These are phyloP conservation scores for Galerucella nymphaeae DNA, from an alignment of 2,888 invertebrate species.

Conservation along the genomic window DNA sequence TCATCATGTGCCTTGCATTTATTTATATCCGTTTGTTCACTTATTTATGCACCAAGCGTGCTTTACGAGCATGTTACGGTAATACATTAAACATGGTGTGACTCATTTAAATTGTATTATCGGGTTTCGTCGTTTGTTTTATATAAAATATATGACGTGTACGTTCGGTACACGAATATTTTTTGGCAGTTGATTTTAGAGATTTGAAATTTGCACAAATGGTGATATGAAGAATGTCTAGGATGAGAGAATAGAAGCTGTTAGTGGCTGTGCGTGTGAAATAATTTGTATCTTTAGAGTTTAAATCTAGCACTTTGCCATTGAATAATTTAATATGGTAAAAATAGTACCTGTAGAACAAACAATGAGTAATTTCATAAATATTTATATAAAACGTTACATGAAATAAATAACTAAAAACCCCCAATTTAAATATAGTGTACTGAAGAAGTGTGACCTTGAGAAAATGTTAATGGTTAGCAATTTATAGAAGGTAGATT, in stretches of 20 bases:
- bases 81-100: constrained; percentile 29
- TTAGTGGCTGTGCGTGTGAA: no score
- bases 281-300: no score
- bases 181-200: neutral
- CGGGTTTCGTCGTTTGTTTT: constrained; percentile 21
- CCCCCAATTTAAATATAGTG: neutral
- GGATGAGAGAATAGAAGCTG: no score
- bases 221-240: no score
- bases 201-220: neutral
- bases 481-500: neutral
- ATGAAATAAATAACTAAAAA: neutral
- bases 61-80: constrained; percentile 31
- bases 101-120: constrained; percentile 28
- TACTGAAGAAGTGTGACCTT: neutral
- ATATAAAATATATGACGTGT: neutral
- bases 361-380: constrained; percentile 7
- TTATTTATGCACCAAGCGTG: constrained; percentile 35
- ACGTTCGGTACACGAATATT: neutral
- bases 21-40: constrained; percentile 46
- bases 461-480: neutral
- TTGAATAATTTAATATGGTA: neutral
- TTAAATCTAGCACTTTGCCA: neutral
- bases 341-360: neutral
- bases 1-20: constrained; percentile 43
- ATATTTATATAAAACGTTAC: neutral